Percentiles rank a stretch among this genome's conserved stretches.
phyloP scores from a whole-genome alignment of 2,888 invertebrate species.

The Pseudococcus viburni region DNA sequence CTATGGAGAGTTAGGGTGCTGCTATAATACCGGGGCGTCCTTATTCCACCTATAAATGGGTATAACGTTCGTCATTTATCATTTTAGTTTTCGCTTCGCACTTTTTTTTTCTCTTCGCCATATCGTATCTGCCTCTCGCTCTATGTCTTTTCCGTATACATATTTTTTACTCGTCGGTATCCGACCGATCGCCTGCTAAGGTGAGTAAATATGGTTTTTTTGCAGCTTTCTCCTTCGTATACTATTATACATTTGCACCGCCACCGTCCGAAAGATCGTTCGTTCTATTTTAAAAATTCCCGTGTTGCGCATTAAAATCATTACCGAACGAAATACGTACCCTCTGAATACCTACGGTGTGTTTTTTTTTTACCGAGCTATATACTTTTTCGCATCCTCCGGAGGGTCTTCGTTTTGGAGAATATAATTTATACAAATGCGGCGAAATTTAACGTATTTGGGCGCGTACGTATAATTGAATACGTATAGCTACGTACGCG shows the following conservation, averaged over 20 bases:
- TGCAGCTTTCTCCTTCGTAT: background rate
- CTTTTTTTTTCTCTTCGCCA: background rate
- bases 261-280: constrained; percentile 3
- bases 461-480: constrained; percentile 21
- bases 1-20: constrained; percentile 38
- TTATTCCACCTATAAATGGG: constrained; percentile 59
- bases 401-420: background rate
- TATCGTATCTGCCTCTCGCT: background rate
- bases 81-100: constrained; percentile 50
- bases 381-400: background rate
- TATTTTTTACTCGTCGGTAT: constrained; percentile 33
- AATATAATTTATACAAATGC: background rate
- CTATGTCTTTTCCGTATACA: constrained; percentile 26
- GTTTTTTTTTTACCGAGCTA: background rate
- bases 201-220: constrained; percentile 36
- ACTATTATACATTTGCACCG: background rate
- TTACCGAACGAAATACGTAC: background rate
- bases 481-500: background rate
- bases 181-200: background rate
- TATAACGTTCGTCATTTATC: constrained; percentile 63
- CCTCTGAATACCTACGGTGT: no score
- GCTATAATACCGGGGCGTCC: constrained; percentile 46
- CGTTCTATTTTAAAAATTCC: constrained; percentile 53
- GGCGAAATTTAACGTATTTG: constrained; percentile 13
- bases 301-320: constrained; percentile 51